Conservation (phyloP, 92 coral and sea anemone genomes). For the Phenganax marumi region DNA sequence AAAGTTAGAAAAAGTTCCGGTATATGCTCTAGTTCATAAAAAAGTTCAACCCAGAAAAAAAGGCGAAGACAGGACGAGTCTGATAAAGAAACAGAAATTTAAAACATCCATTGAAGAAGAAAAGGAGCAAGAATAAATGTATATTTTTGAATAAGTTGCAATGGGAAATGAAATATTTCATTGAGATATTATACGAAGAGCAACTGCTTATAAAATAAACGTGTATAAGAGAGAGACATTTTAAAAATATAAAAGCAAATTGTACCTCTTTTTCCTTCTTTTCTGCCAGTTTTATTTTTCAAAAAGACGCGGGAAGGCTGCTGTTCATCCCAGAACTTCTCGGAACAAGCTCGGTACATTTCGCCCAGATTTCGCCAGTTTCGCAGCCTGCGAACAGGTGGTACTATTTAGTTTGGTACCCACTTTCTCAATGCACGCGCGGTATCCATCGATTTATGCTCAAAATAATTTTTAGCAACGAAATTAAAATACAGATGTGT, state of each 20-base stretch:
- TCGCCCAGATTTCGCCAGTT: background rate
- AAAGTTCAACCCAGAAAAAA: conserved; percentile 73
- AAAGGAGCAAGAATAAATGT: background rate
- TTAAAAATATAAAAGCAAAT: no score
- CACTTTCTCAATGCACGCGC: no score
- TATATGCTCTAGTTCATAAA: conserved; percentile 83
- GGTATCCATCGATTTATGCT: background rate
- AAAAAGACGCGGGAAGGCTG: no score
- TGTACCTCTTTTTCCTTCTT: no score
- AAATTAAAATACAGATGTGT: background rate
- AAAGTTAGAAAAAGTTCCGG: conserved; percentile 89
- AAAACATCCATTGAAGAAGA: conserved; percentile 84
- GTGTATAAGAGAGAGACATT: no score
- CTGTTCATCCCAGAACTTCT: no score
- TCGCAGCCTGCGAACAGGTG: conserved; percentile 7
- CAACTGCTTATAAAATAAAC: no score
- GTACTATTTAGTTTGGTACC: no score
- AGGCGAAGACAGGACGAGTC: conserved; percentile 7
- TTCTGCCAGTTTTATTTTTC: no score
- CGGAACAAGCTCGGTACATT: no score
- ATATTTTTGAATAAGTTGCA: background rate
- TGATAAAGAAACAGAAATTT: conserved; percentile 44
- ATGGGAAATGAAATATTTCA: background rate
- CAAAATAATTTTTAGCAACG: background rate
- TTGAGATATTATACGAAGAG: background rate